phyloP scores from a whole-genome alignment of 2,113 vertebrate species.

The Ageneiosus marmoratus region DNA sequence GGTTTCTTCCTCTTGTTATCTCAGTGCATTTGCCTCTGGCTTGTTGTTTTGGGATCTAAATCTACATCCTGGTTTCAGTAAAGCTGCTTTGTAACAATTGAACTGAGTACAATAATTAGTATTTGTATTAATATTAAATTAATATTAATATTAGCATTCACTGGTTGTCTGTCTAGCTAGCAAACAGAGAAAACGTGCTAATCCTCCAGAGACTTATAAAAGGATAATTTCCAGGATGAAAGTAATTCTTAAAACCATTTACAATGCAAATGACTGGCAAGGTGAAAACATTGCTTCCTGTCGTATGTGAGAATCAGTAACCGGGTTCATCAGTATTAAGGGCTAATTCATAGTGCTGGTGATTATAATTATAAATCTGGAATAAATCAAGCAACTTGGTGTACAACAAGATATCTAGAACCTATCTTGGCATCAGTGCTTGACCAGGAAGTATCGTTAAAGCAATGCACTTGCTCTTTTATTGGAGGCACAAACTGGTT shows the following conservation, averaged over 20 bases:
- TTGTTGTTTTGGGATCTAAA: background rate
- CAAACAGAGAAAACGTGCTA: background rate
- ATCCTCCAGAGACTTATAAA: background rate
- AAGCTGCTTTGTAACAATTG: background rate
- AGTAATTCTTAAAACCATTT: background rate
- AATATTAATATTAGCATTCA: too few relatives aligned
- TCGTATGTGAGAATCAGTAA: background rate
- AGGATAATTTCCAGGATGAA: background rate
- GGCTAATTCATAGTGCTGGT: too few relatives aligned
- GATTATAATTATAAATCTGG: background rate
- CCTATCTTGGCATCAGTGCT: too few relatives aligned
- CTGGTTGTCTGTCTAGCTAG: background rate
- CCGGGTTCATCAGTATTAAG: too few relatives aligned
- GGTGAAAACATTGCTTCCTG: background rate
- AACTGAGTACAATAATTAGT: background rate
- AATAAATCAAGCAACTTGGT: background rate
- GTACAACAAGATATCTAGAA: background rate
- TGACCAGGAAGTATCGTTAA: background rate
- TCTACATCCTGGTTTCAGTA: background rate
- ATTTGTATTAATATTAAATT: background rate
- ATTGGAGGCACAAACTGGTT: too few relatives aligned
- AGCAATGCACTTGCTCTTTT: background rate
- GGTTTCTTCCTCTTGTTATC: background rate
- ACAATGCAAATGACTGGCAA: background rate
- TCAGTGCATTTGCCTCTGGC: background rate